These are phyloP conservation scores for Drosophila neutralis DNA, from an alignment of 2,888 invertebrate genomes.

Conservation along the genomic window DNA sequence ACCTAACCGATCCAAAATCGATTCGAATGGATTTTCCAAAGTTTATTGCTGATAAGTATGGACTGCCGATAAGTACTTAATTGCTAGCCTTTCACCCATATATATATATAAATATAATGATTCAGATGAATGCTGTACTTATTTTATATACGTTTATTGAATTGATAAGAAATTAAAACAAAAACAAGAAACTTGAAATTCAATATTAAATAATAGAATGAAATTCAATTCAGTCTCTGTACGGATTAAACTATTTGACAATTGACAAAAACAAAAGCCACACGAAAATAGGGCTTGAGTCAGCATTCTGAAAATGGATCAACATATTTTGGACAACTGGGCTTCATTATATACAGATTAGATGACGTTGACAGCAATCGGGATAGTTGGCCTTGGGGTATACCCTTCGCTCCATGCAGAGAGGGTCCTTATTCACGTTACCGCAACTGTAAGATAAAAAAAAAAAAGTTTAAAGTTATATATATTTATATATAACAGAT, in stretches of 20 bases:
- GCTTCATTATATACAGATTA: neutral
- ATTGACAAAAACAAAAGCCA: neutral
- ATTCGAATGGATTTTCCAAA: accelerated
- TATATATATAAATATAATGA: neutral
- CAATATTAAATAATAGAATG: neutral
- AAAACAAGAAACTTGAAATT: neutral
- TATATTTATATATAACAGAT: too few species aligned
- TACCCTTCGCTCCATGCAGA: neutral
- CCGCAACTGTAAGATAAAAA: neutral
- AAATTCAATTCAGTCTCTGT: neutral
- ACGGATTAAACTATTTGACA: neutral
- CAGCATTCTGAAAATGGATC: too few species aligned
- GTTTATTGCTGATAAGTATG: neutral
- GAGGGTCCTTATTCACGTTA: neutral
- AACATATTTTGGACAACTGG: too few species aligned
- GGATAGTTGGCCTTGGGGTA: neutral
- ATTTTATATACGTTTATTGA: neutral
- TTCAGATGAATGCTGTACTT: neutral
- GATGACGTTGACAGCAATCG: neutral
- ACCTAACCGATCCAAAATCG: neutral
- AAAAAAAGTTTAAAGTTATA: too few species aligned
- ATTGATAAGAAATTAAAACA: neutral
- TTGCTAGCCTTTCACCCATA: neutral
- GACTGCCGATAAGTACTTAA: neutral
- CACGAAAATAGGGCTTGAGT: neutral